Evolutionary conservation across 2,797 vertebrate genomes (phyloP).

Genomic region (Sebastes steindachneri): DNA sequence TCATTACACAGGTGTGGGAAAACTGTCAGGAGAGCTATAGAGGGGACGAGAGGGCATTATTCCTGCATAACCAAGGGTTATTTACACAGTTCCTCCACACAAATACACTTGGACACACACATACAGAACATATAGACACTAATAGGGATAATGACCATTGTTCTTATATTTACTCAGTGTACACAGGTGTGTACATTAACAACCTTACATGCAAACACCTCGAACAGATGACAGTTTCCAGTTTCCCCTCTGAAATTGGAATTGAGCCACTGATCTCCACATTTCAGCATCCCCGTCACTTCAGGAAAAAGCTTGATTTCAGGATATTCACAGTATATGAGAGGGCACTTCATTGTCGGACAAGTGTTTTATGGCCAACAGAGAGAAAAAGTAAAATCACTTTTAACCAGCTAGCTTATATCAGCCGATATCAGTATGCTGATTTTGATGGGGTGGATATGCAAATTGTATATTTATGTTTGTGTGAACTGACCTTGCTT

Average conservation of each 20-base stretch:
- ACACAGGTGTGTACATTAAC: constrained; percentile 6
- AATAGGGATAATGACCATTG: background rate
- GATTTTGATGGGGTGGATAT: background rate
- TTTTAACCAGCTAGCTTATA: background rate
- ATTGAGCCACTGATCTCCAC: constrained; percentile 62
- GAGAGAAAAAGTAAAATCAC: background rate
- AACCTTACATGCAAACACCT: constrained; percentile 52
- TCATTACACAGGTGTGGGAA: background rate
- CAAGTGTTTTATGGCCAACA: background rate
- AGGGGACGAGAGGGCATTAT: background rate
- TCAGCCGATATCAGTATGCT: background rate
- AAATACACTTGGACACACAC: constrained; percentile 38
- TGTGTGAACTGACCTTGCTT: constrained; percentile 84
- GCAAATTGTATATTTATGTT: background rate
- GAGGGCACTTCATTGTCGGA: background rate
- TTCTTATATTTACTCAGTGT: background rate
- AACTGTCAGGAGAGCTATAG: constrained; percentile 8
- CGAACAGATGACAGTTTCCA: constrained; percentile 77
- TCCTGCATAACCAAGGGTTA: background rate
- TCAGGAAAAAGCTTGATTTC: background rate
- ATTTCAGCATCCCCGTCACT: constrained; percentile 60
- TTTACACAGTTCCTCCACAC: constrained; percentile 17
- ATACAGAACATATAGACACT: constrained; percentile 18
- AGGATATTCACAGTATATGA: background rate
- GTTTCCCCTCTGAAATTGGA: constrained; percentile 72